Conservation (phyloP, 2,113 vertebrate species). For the Paracanthobrama guichenoti region DNA sequence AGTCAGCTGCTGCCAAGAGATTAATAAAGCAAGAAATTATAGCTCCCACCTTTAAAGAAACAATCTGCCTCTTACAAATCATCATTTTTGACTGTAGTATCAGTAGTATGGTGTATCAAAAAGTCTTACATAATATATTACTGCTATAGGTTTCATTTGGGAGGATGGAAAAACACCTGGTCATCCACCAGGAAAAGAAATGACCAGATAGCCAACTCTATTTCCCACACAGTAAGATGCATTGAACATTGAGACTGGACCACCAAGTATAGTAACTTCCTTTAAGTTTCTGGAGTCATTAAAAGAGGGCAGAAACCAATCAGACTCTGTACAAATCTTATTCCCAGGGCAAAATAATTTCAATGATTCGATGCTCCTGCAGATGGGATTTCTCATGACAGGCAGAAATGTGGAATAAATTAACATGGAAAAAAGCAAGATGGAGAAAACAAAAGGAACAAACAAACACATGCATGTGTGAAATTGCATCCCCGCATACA, state of each 20-base stretch:
- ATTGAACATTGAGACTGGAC: not conserved
- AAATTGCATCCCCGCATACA: not conserved
- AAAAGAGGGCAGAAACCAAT: not conserved
- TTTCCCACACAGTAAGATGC: not conserved
- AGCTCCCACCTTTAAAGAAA: not conserved
- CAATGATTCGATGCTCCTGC: not conserved
- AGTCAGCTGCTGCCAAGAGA: not conserved
- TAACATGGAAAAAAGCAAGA: not conserved
- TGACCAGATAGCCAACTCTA: not conserved
- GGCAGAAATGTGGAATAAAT: conserved; percentile 1
- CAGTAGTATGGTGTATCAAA: not conserved
- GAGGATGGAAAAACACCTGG: not conserved
- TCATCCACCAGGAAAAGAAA: conserved; percentile 30
- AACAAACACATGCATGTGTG: not conserved
- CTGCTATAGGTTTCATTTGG: not conserved
- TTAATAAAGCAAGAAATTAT: not conserved
- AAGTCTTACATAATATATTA: not conserved
- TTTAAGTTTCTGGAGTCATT: not conserved
- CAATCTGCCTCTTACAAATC: too few species aligned
- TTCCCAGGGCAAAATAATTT: conserved; percentile 26
- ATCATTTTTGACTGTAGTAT: not conserved
- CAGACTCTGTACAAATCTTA: conserved; percentile 5
- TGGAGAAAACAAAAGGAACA: not conserved
- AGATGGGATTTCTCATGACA: conserved; percentile 16
- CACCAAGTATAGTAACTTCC: not conserved